Conservation (phyloP, 2,888 invertebrate genomes). For the Dermolepida albohirtum region DNA sequence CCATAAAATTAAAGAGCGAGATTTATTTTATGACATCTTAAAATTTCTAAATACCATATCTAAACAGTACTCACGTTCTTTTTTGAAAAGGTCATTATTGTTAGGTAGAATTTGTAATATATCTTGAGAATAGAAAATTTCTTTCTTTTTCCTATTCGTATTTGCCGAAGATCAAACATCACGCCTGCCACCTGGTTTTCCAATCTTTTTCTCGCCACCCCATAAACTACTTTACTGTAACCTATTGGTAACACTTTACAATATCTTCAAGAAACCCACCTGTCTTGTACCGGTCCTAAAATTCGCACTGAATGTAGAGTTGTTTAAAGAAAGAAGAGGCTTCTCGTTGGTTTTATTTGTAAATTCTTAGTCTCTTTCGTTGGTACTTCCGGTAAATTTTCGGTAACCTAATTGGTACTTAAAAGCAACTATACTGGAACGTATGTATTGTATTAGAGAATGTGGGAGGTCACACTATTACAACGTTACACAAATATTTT, state of each 20-base stretch:
- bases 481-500: conserved; percentile 48
- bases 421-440: conserved; percentile 8
- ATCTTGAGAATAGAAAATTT: conserved; percentile 40
- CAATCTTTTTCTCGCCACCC: conserved; percentile 42
- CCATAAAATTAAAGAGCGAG: conserved; percentile 15
- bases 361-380: conserved; percentile 19
- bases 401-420: conserved; percentile 29
- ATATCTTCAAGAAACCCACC: conserved; percentile 52
- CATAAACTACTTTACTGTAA: conserved; percentile 54
- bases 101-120: conserved; percentile 20
- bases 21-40: conserved; percentile 35
- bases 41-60: conserved; percentile 33
- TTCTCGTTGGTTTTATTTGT: conserved; percentile 4
- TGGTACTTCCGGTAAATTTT: conserved; percentile 33
- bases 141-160: conserved; percentile 39
- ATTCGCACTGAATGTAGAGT: conserved; percentile 45
- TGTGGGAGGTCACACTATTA: conserved; percentile 20
- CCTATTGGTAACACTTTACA: conserved; percentile 43
- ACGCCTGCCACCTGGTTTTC: conserved; percentile 56
- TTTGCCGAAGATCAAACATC: conserved; percentile 50
- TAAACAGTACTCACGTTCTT: conserved; percentile 40
- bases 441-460: conserved; percentile 23
- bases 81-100: conserved; percentile 27
- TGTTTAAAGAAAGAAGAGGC: conserved; percentile 3
- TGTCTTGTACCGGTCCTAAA: conserved; percentile 46